Evolutionary conservation across 2,113 vertebrate species (phyloP).

Genomic region (Trochalopteron elliotii): DNA sequence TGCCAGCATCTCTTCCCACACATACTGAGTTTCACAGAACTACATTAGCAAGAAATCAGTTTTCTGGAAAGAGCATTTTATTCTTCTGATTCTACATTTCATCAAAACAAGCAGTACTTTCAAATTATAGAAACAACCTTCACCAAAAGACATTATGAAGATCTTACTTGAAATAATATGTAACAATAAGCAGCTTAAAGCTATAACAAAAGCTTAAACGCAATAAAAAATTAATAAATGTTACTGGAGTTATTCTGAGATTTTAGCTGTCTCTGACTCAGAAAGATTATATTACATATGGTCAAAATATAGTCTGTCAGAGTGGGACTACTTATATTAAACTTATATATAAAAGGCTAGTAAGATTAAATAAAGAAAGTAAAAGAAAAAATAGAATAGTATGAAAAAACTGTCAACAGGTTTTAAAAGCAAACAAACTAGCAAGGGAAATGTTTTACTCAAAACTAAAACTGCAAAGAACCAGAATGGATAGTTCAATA

Average conservation of each 20-base stretch:
- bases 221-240: not conserved
- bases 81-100: not conserved
- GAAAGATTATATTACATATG: not conserved
- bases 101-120: not conserved
- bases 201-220: not conserved
- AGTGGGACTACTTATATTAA: not conserved
- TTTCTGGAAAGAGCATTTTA: not conserved
- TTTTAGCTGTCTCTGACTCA: not conserved
- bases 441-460: not conserved
- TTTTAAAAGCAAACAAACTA: not conserved
- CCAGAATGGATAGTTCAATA: not conserved
- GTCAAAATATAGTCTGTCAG: not conserved
- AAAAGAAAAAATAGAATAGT: not conserved
- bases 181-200: not conserved
- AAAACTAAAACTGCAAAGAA: not conserved
- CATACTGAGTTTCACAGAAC: not conserved
- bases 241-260: not conserved
- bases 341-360: not conserved
- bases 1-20: constrained; percentile 42
- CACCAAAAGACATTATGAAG: not conserved
- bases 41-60: not conserved
- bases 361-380: not conserved
- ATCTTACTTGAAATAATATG: not conserved
- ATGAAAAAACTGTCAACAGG: not conserved
- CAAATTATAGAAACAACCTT: not conserved